These are phyloP conservation scores for Felis catus DNA, from an alignment of 2,113 vertebrate species.

Conservation along the genomic window DNA sequence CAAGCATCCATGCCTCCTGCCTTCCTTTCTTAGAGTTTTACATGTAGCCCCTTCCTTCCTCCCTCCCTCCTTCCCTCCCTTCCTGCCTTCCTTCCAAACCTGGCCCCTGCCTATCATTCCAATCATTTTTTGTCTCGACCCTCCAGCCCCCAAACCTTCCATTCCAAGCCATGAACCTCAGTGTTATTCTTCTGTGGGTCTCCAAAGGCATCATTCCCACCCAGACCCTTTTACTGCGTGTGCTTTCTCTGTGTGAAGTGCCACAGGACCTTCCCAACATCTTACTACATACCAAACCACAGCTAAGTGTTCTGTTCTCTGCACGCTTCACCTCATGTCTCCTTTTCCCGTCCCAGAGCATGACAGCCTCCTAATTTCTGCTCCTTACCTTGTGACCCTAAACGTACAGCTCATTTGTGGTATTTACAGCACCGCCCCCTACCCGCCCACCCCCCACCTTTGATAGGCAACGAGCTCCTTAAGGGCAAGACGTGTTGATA, in stretches of 20 bases:
- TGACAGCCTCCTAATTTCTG: not conserved
- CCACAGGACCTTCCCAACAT: not conserved
- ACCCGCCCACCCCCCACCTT: not conserved
- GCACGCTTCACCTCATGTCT: too few species aligned
- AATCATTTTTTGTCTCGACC: not conserved
- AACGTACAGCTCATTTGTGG: not conserved
- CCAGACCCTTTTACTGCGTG: too few species aligned
- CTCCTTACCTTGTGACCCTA: not conserved
- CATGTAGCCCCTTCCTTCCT: too few species aligned
- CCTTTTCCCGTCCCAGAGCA: not conserved
- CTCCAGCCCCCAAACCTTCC: not conserved
- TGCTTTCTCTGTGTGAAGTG: not conserved
- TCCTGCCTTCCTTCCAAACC: not conserved
- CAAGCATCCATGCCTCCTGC: not conserved
- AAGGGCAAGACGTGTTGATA: not conserved
- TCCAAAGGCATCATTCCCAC: not conserved
- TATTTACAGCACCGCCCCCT: not conserved
- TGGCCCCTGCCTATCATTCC: not conserved
- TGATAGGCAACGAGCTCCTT: not conserved
- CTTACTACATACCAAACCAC: not conserved
- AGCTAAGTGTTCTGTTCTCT: not conserved
- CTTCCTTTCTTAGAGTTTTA: not conserved
- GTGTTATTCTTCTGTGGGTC: not conserved
- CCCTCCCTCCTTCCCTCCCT: too few species aligned
- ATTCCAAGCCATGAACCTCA: not conserved